Evolutionary conservation across 2,113 vertebrate species (phyloP).

Genomic region (Carlito syrichta): DNA sequence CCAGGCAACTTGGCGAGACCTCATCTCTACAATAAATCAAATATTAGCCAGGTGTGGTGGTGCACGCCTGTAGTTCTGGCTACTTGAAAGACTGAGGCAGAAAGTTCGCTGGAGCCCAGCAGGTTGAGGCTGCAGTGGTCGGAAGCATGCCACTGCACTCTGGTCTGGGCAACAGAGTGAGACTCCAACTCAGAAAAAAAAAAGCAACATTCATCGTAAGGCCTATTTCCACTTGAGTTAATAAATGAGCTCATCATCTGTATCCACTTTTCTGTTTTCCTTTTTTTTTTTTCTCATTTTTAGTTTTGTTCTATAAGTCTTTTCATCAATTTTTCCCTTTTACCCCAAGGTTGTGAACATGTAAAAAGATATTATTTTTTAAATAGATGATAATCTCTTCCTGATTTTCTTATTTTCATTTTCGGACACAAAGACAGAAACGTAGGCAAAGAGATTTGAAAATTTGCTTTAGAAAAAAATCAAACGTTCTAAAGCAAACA

Average conservation of each 20-base stretch:
- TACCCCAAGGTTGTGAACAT: neutral
- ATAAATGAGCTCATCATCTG: neutral
- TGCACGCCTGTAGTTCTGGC: too few species aligned
- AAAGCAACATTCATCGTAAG: too few species aligned
- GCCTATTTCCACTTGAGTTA: neutral
- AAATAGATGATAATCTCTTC: neutral
- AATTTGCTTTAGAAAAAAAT: conserved; percentile 6
- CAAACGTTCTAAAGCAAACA: neutral
- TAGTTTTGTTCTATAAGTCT: neutral
- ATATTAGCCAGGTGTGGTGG: too few species aligned
- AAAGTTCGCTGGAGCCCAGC: too few species aligned
- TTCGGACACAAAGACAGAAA: neutral
- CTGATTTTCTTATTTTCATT: neutral
- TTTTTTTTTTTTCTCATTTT: neutral
- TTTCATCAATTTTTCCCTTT: neutral
- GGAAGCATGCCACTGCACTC: too few species aligned
- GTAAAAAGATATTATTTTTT: neutral
- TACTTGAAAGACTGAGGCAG: too few species aligned
- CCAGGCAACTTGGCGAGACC: too few species aligned
- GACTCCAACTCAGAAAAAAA: too few species aligned
- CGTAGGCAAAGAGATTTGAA: neutral
- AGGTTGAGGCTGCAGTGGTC: too few species aligned
- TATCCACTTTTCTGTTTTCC: neutral
- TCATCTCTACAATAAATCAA: too few species aligned
- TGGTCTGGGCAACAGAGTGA: too few species aligned